Evolutionary conservation across 2,797 vertebrate genomes (phyloP), one percentile per base, ranked within the genome.

Genomic region (Anomalospiza imberbis): DNA sequence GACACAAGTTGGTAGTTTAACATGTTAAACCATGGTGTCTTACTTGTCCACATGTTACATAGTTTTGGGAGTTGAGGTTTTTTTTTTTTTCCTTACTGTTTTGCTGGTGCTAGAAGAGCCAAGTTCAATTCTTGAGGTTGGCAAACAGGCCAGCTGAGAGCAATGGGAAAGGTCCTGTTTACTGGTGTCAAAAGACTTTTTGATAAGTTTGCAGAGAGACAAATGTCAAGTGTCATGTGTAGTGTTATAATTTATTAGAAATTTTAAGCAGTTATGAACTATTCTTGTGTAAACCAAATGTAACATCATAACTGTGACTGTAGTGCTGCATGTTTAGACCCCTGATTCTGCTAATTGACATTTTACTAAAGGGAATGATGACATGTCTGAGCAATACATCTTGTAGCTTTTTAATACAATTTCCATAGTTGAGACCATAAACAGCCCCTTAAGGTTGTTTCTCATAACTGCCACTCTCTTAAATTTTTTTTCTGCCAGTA

Each of bases 331-430:
- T 34, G 51, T 54, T 95, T 68, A 74, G 45, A 65, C 10, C 63
- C 15, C 36, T 40, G 60, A 26, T 90, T 48, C 32, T 87, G 65
- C 44, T 89, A 92, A 88, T 81, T 97, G 95, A 95, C 94, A 79
- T 97, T 91, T 93, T 62, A 81, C 61, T 82, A 91, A 95, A 94
- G 95, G 89, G 93, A 94, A 78, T 75, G 71, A 93, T 87, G 87
- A 73, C 57, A 84, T 88, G 91, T 80, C 44, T 25, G 4, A 93
- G 82, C 90, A 95, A 93, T 54, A 50, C 42, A 95, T 36, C 82
- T 76, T 17, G 60, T 22, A 14, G 53, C 61, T 94, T 95, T 79
- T 91, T 67, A 76, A 79, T 58, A 91, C 53, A 20, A 45, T 91
- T 92, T 89, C 66, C 31, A 62, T 42, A 91, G 93, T 91, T 85